Conservation (phyloP, 2,797 vertebrate genomes). For the Anniella stebbinsi region DNA sequence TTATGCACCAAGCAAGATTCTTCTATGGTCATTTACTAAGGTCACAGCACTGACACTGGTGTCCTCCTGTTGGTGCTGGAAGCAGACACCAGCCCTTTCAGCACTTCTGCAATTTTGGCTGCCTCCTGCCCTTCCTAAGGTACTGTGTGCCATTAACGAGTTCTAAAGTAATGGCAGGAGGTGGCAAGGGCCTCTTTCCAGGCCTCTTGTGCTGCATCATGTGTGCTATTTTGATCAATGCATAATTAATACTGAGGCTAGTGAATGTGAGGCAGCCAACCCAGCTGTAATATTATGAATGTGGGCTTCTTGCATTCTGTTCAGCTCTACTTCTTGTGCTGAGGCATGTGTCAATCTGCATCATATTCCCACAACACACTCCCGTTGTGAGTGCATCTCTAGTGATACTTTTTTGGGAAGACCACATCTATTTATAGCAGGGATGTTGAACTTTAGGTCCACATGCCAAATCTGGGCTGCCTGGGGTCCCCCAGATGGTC, state of each 20-base stretch:
- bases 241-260: not conserved
- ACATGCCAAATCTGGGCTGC: too few species aligned
- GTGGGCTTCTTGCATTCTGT: not conserved
- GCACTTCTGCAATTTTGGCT: not conserved
- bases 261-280: not conserved
- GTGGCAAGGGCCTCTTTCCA: not conserved
- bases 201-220: not conserved
- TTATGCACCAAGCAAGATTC: not conserved
- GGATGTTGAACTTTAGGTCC: too few species aligned
- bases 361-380: not conserved
- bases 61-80: not conserved
- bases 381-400: not conserved
- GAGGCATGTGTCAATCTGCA: not conserved
- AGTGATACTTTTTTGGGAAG: not conserved
- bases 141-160: not conserved
- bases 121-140: not conserved
- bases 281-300: not conserved
- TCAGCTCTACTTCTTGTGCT: not conserved
- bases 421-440: too few species aligned
- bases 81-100: not conserved
- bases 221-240: not conserved
- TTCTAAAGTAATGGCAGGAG: not conserved
- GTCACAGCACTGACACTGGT: not conserved
- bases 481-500: too few species aligned
- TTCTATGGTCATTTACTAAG: not conserved